Base-by-base conservation (phyloP, 2,113 vertebrate genomes). In the Embiotoca jacksoni region DNA sequence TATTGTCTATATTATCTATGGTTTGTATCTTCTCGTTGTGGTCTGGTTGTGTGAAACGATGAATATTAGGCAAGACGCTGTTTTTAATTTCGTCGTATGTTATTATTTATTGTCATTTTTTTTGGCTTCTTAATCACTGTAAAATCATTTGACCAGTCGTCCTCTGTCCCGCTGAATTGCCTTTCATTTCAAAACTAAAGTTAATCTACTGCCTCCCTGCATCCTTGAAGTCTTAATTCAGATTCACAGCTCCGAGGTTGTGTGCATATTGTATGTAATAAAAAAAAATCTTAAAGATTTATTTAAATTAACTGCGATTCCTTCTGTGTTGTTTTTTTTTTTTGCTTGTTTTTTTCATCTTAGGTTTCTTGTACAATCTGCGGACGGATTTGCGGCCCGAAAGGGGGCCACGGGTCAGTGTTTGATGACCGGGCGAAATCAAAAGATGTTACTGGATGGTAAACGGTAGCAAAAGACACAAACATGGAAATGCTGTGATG, bases 261-360 rank as follows among this genome's bases (percentile, higher is more conserved):
- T 86, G 81, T 93, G 84, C 86, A 84, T 80, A 88, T 57, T 88
- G 65, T 78, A 80, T 70, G 67, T 68, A 94, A 94, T 94, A 93
- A 93, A 94, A 83, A 46, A 46, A 93, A 94, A 83, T 74, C 67
- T 75, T 76, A 79, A 61, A 85, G 80, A 84, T 93, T 92, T 91
- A 85, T 91, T 92, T 91, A 78, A 91, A 80, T 83, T 79, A 76
- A 71, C 47, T 10, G 11, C 39, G 36, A 10, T 52, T 59, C 23
- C 3, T 54, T 69, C 30, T 36, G 31, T 71, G 47, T 88, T 66
- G 88, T 73, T 56, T 84, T 23, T 1, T 23, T 23, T 23, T 23
- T 23, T 23, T 23, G 23, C 23, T 23, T 23, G 23, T 23, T 23
- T 23, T 23, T 23, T 23, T 23, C 23, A 23, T 23, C 65, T 78